Evolutionary conservation across 2,888 invertebrate species (phyloP).

Genomic region (Ferrisia virgata): DNA sequence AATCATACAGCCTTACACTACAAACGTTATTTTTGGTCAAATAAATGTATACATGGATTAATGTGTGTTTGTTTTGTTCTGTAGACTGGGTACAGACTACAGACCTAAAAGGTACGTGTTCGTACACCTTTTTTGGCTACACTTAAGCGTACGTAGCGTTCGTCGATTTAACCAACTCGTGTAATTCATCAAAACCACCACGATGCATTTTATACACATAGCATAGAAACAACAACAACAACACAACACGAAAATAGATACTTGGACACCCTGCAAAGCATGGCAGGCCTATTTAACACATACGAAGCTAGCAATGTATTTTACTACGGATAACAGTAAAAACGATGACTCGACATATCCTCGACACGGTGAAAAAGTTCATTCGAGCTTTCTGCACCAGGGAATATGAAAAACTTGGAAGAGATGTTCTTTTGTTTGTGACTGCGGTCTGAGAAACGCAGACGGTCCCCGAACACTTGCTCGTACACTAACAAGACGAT

Average conservation of each 20-base stretch:
- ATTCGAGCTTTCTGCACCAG: neutral
- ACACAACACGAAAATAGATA: neutral
- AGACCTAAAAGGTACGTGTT: too few species aligned
- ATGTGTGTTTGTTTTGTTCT: too few species aligned
- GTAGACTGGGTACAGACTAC: too few species aligned
- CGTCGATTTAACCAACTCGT: neutral
- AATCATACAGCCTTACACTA: neutral
- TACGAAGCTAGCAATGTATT: neutral
- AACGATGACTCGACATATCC: neutral
- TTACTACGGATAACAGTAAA: neutral
- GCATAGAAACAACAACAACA: neutral
- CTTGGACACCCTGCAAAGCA: neutral
- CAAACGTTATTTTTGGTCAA: neutral
- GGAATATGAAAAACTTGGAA: neutral
- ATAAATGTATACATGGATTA: neutral
- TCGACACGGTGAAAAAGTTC: neutral
- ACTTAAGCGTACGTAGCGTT: too few species aligned
- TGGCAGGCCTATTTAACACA: too few species aligned
- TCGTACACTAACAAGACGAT: neutral
- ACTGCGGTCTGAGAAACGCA: neutral
- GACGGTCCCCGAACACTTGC: neutral
- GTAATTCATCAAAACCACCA: neutral
- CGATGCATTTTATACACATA: neutral
- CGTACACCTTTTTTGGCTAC: too few species aligned
- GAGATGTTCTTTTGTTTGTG: neutral